These are phyloP conservation scores for Petrosia ficiformis DNA, from an alignment of 37 sponge, comb jelly and placozoan genomes.

Conservation along the genomic window DNA sequence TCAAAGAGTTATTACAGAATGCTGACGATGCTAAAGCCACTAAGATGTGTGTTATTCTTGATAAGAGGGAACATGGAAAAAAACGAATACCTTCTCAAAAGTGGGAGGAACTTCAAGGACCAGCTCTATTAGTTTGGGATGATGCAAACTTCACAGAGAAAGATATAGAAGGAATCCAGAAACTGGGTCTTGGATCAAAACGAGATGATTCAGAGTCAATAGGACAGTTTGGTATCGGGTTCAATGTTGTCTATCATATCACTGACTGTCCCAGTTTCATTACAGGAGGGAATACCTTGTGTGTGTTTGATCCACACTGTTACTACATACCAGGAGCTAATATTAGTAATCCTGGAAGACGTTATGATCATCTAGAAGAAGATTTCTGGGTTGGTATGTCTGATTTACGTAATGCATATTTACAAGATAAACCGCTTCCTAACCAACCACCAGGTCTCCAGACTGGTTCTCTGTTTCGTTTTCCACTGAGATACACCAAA, in stretches of 20 bases:
- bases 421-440: no score
- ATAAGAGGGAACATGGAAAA: constrained; percentile 6
- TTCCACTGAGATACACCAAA: no score
- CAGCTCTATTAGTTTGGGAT: constrained; percentile 74
- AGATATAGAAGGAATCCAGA: constrained; percentile 61
- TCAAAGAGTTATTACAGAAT: constrained; percentile 8
- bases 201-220: constrained; percentile 38
- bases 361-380: background rate
- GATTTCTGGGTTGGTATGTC: background rate
- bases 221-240: constrained; percentile 75
- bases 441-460: no score
- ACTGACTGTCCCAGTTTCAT: constrained; percentile 73
- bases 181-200: constrained; percentile 63
- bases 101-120: constrained; percentile 73
- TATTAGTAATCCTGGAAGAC: constrained; percentile 11
- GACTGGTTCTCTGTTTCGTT: no score
- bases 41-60: constrained; percentile 74
- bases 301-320: constrained; percentile 48
- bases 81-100: constrained; percentile 13
- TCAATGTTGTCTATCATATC: constrained; percentile 73
- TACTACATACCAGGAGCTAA: constrained; percentile 15
- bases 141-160: constrained; percentile 41
- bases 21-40: constrained; percentile 46
- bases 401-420: background rate
- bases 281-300: constrained; percentile 34